Evolutionary conservation across 2,888 invertebrate genomes (phyloP), one percentile per base, ranked within the genome.

Genomic region (Laspeyria flexula): DNA sequence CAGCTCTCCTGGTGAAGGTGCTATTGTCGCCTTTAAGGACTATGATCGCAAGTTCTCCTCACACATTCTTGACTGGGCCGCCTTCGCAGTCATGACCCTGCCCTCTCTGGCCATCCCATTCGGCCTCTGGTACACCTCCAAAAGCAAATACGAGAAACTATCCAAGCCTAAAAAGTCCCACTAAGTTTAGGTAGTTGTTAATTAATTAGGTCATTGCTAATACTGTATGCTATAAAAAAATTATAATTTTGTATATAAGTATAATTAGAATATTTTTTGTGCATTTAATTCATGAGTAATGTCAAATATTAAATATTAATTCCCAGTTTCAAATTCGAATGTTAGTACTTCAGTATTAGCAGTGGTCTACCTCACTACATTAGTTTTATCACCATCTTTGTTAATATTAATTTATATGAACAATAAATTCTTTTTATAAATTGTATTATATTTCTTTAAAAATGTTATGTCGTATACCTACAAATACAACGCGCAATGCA

Each of bases 31-130:
- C 10, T 96, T 96, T 93, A 96, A 92, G 74, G 99, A 99, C 86
- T 99, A 96, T 79, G 98, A 99, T 89, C 97, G 98, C 88, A 97
- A 98, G 80, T 99, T 99, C 93, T 99, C 99, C 1, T 98, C 99
- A 0, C 99, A 99, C 90, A 96, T 97, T 82, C 96, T 98, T 56
- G 99, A 99, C 90, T 99, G 99, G 99, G 93, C 96, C 45, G 97
- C 98, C 18, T 99, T 99, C 81, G 98, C 98, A 27, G 95, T 99
- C 47, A 98, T 99, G 98, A 97, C 98, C 18, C 93, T 99, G 31
- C 99, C 99, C 3, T 98, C 99, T 1, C 93, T 99, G 37, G 97
- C 96, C 34, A 98, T 99, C 83, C 99, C 99, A 50, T 97, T 98
- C 85, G 95, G 96, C 27, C 93, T 99, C 58, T 99, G 99, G 99